These are phyloP conservation scores for Scomberomorus guttatus DNA, from an alignment of 2,797 vertebrate genomes.

Conservation along the genomic window DNA sequence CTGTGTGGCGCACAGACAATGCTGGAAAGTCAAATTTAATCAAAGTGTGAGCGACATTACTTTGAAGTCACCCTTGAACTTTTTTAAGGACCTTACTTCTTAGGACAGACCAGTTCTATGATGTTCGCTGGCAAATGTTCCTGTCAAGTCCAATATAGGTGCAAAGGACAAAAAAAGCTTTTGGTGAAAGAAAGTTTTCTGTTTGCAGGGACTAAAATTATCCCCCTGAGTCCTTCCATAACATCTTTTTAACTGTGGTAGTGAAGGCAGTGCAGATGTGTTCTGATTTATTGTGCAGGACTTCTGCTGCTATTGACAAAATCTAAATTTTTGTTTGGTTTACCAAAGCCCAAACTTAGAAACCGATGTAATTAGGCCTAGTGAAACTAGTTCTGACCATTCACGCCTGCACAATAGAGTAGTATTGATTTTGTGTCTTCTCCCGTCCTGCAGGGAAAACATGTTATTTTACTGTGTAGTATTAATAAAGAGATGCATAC, in stretches of 20 bases:
- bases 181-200: slow-evolving; percentile 37
- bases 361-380: background rate
- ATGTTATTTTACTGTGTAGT: too few relatives aligned
- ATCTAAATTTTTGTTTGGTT: background rate
- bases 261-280: background rate
- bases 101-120: slow-evolving; percentile 26
- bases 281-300: background rate
- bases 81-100: slow-evolving; percentile 22
- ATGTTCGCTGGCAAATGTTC: slow-evolving; percentile 34
- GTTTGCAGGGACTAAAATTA: slow-evolving; percentile 32
- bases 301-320: background rate
- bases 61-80: slow-evolving; percentile 61
- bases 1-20: slow-evolving; percentile 19
- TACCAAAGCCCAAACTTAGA: background rate
- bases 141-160: slow-evolving; percentile 51
- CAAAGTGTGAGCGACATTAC: slow-evolving; percentile 37
- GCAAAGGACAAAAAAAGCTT: slow-evolving; percentile 15
- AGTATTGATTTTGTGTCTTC: too few relatives aligned
- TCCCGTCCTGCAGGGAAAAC: too few relatives aligned
- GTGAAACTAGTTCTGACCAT: background rate
- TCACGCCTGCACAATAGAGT: too few relatives aligned
- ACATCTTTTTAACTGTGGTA: slow-evolving; percentile 19
- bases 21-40: slow-evolving; percentile 43
- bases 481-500: too few relatives aligned
- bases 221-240: background rate